phyloP scores from a whole-genome alignment of 2,797 vertebrate species.

The Octomys mimax region DNA sequence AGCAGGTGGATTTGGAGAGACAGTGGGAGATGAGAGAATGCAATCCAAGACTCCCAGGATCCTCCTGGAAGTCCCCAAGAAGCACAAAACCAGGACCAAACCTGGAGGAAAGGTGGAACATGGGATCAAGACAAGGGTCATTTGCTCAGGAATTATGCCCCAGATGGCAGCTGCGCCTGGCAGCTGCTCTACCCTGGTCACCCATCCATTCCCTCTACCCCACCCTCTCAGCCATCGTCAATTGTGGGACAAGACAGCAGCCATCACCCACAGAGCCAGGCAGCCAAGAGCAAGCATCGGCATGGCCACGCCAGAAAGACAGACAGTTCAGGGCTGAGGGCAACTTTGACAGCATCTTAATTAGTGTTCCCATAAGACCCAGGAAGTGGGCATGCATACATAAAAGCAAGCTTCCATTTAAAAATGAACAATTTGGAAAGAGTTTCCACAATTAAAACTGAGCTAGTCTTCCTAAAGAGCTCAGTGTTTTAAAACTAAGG shows the following conservation, averaged over 20 bases:
- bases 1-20: not conserved
- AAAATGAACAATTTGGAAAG: slow-evolving; percentile 23
- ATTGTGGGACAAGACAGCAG: not conserved
- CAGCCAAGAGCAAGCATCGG: not conserved
- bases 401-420: not conserved
- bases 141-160: not conserved
- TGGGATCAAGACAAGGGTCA: too few relatives aligned
- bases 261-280: not conserved
- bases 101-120: fast-evolving
- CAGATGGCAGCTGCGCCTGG: not conserved
- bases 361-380: not conserved
- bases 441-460: not conserved
- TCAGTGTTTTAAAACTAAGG: slow-evolving; percentile 42
- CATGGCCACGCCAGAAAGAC: not conserved
- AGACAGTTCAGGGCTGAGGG: not conserved
- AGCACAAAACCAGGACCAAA: not conserved
- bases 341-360: not conserved
- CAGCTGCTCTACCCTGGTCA: fast-evolving
- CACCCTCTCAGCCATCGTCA: not conserved
- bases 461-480: not conserved
- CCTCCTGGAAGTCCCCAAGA: not conserved
- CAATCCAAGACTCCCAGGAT: not conserved
- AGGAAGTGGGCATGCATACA: not conserved
- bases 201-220: not conserved
- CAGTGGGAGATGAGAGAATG: not conserved